A percentile compares a stretch with the other conserved stretches of the same genome.
These are phyloP conservation scores for Acrocephalus arundinaceus DNA, from an alignment of 2,113 vertebrate genomes.

Conservation along the genomic window DNA sequence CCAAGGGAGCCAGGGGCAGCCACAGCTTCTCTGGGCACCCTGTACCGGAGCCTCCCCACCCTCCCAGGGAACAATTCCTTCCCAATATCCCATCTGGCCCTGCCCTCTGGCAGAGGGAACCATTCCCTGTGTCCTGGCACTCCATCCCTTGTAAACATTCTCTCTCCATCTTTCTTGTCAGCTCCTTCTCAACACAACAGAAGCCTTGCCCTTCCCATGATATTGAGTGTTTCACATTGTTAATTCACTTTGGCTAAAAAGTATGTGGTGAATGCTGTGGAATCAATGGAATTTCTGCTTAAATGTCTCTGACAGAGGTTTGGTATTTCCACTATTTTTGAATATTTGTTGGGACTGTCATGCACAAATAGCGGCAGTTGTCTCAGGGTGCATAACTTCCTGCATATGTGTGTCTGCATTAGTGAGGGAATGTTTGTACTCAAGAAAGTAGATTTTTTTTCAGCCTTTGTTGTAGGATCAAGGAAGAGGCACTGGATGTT, in stretches of 20 bases:
- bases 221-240: neutral
- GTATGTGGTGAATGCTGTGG: neutral
- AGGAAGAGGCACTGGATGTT: neutral
- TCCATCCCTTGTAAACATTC: fast-evolving
- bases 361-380: neutral
- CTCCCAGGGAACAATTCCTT: neutral
- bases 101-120: neutral
- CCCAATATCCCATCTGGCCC: fast-evolving
- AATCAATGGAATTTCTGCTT: neutral
- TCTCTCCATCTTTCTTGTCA: neutral
- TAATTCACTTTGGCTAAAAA: neutral
- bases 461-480: neutral
- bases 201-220: neutral
- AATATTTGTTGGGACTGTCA: neutral
- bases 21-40: neutral
- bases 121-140: fast-evolving
- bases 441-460: neutral
- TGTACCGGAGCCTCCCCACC: neutral
- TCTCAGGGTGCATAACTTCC: neutral
- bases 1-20: neutral
- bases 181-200: neutral
- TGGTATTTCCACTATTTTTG: neutral
- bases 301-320: neutral
- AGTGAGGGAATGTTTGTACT: neutral
- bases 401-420: neutral